Conservation (phyloP, 2,113 vertebrate genomes). For the Lophochroa leadbeateri region DNA sequence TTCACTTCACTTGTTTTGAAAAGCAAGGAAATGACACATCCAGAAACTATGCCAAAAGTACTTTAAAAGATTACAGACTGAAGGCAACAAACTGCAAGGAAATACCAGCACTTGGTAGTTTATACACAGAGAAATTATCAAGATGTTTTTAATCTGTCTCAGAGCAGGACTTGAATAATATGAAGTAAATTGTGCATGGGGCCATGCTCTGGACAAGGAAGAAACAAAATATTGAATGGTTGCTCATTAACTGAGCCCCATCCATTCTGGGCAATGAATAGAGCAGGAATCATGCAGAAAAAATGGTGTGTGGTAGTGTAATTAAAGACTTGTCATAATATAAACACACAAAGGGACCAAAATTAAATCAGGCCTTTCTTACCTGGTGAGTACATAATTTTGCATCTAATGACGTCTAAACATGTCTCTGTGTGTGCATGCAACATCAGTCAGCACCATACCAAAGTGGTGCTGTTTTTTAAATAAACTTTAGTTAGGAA, state of each 20-base stretch:
- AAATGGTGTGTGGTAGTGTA: background rate
- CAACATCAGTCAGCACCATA: background rate
- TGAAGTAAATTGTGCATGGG: background rate
- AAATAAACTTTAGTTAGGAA: background rate
- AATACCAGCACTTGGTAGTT: background rate
- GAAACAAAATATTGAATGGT: background rate
- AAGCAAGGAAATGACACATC: conserved; percentile 6
- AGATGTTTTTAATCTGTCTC: background rate
- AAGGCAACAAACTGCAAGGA: background rate
- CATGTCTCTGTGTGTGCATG: background rate
- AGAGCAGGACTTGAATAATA: background rate
- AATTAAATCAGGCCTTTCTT: background rate
- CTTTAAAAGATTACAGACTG: background rate
- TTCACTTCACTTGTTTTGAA: background rate
- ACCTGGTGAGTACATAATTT: background rate
- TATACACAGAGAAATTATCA: background rate
- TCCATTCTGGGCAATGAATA: background rate
- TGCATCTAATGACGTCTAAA: background rate
- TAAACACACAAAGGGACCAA: background rate
- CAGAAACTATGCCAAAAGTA: background rate
- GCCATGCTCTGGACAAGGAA: background rate
- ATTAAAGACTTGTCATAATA: background rate
- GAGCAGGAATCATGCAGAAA: background rate
- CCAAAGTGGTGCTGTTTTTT: background rate
- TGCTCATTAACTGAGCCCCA: background rate